Percentiles rank a stretch among this genome's conserved stretches.
Conservation (phyloP, 2,888 invertebrate species). For the Neria commutata region DNA sequence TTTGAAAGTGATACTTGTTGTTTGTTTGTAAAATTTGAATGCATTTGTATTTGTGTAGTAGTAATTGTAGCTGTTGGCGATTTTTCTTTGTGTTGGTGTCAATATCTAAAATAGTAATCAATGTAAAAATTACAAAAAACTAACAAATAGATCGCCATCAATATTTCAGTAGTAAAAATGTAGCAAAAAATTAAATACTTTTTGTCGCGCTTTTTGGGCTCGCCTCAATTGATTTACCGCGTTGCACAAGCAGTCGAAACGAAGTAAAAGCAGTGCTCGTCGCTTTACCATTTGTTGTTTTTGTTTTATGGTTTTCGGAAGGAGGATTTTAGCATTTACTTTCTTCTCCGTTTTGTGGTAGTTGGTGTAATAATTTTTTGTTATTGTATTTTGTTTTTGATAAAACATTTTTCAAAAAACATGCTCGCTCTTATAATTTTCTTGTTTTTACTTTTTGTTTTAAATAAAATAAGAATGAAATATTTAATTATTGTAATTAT, state of each 20-base stretch:
- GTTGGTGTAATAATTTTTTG: slow-evolving; percentile 7
- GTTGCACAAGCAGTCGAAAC: background rate
- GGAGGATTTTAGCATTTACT: slow-evolving; percentile 22
- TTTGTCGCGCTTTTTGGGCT: background rate
- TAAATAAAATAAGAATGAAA: slow-evolving; percentile 37
- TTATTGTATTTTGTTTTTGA: background rate
- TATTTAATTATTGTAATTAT: slow-evolving; percentile 35
- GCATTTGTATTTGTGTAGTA: background rate
- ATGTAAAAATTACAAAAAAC: slow-evolving; percentile 11
- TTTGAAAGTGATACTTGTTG: background rate
- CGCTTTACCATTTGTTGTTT: background rate
- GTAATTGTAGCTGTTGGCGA: background rate
- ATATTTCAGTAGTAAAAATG: background rate
- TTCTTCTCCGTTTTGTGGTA: slow-evolving; percentile 20
- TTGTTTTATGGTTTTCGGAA: background rate
- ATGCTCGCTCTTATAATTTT: slow-evolving; percentile 26
- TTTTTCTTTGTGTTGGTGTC: slow-evolving; percentile 15
- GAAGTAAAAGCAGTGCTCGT: background rate
- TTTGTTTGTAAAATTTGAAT: background rate
- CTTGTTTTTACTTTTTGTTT: slow-evolving; percentile 26
- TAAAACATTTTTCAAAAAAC: background rate
- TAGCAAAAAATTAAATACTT: slow-evolving; percentile 1
- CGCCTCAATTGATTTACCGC: background rate
- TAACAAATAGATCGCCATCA: no score
- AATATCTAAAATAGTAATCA: slow-evolving; percentile 24